A percentile compares a stretch with the other conserved stretches of the same genome.
Evolutionary conservation across 2,113 vertebrate genomes (phyloP).

Genomic region (Psittacula cyanocephala): DNA sequence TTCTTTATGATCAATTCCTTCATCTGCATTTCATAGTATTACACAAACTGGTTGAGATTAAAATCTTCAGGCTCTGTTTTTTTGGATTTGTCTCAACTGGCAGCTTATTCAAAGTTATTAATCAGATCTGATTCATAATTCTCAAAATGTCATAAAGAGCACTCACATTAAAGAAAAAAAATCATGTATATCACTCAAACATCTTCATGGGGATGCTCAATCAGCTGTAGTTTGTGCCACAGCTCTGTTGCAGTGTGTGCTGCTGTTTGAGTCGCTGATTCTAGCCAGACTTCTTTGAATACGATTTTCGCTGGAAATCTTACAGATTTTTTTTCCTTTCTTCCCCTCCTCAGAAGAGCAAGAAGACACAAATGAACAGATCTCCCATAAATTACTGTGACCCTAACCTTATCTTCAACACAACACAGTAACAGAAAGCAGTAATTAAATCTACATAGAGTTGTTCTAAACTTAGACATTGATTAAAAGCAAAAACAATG

Average conservation of each 20-base stretch:
- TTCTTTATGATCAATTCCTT: slow-evolving; percentile 25
- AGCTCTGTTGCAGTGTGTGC: background rate
- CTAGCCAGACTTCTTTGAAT: background rate
- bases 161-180: background rate
- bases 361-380: background rate
- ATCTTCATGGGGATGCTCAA: background rate
- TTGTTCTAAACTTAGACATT: background rate
- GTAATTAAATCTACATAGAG: background rate
- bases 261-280: background rate
- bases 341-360: background rate
- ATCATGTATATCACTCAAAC: background rate
- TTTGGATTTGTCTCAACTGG: slow-evolving; percentile 32
- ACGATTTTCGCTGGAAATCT: background rate
- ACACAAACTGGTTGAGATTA: background rate
- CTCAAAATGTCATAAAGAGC: background rate
- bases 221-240: background rate
- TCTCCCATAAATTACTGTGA: background rate
- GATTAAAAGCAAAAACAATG: background rate
- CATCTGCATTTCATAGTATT: background rate
- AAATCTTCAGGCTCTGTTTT: background rate
- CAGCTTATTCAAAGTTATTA: slow-evolving; percentile 7
- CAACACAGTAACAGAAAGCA: background rate
- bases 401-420: background rate
- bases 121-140: slow-evolving; percentile 28
- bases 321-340: background rate